Base-by-base conservation (phyloP, 1,140 invertebrate species). In the Eumeta japonica region DNA sequence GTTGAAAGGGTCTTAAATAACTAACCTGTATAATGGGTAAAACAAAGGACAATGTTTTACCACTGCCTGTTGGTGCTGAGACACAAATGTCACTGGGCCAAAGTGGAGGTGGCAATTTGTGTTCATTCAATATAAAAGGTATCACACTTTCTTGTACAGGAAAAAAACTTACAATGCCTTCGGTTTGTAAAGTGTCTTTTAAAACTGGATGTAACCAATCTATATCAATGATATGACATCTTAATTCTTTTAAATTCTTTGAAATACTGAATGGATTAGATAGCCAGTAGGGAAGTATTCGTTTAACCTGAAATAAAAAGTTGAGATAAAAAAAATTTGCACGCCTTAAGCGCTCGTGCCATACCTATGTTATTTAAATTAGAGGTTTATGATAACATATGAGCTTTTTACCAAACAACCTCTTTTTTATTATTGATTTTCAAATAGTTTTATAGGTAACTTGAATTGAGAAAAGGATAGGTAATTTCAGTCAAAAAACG, bases 1-100 rank as follows among this genome's bases (percentile, higher is more conserved):
- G n/a, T n/a, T n/a, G n/a, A n/a, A n/a, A n/a, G n/a, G n/a, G n/a
- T n/a, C n/a, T n/a, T n/a, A n/a, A n/a, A n/a, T n/a, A n/a, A n/a
- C n/a, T n/a, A n/a, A 80, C 79, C 71, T 98, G 90, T 31, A 99
- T 76, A 32, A 98, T 86, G 10, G 96, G 96, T 37, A 98, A 71
- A 41, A 91, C 90, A 82, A 92, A 98, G 3, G 93, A 86, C 32
- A 98, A 71, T 1, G 96, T 98, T 80, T 99, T 99, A 7, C 96
- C 96, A 81, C 93, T 97, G 9, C 96, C 97, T 10, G 97, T 99
- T 13, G 95, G 94, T 28, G 95, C 93, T 14, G 93, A 96, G 20
- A 98, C 89, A 77, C 95, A 98, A n/a, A 97, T 79, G 68, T 99
- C 96, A 46, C 84, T 79, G 0, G 88, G 86, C 65, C 88, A 82